Evolutionary conservation across 2,113 vertebrate species (phyloP).

Genomic region (Hipposideros armiger): DNA sequence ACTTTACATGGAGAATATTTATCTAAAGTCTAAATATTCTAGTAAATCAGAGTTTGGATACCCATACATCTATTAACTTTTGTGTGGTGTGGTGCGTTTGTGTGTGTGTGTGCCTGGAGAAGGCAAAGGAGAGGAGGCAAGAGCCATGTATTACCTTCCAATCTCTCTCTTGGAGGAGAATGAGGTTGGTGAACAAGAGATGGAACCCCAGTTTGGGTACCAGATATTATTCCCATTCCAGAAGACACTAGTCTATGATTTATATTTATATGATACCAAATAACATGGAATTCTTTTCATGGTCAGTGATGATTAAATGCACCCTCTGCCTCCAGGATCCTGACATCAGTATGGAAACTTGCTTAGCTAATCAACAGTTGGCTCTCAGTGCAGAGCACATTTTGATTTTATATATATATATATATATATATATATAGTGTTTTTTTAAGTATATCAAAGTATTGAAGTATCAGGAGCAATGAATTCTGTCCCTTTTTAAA

Average conservation of each 20-base stretch:
- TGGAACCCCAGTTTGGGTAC: not conserved
- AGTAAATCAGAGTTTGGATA: not conserved
- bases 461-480: not conserved
- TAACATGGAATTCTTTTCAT: not conserved
- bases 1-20: conserved; percentile 37
- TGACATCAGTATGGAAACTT: not conserved
- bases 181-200: not conserved
- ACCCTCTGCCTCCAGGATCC: not conserved
- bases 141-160: not conserved
- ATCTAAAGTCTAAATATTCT: conserved; percentile 50
- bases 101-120: not conserved
- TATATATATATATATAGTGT: no score
- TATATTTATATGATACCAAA: not conserved
- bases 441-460: not conserved
- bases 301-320: not conserved
- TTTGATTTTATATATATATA: not conserved
- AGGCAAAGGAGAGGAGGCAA: not conserved
- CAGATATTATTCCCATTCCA: not conserved
- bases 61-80: not conserved
- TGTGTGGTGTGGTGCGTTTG: not conserved
- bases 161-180: not conserved
- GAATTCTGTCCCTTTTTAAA: not conserved
- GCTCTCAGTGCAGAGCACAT: not conserved
- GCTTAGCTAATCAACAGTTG: not conserved
- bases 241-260: not conserved